These are phyloP conservation scores for Asteroscopus sphinx DNA, from an alignment of 2,888 invertebrate genomes.

Conservation along the genomic window DNA sequence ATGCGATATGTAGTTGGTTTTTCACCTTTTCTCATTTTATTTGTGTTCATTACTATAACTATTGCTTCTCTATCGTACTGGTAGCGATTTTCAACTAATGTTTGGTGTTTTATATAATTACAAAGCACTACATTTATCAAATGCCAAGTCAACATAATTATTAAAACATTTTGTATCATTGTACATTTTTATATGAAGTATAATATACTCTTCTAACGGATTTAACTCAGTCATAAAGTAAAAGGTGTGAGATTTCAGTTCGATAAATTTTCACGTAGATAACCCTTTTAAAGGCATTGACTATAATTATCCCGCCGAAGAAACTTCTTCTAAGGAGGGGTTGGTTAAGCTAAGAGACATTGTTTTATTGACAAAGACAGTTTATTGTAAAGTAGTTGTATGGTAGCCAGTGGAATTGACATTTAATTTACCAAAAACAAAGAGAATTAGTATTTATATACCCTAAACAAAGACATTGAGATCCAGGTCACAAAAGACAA, in stretches of 20 bases:
- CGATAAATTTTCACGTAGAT: background rate
- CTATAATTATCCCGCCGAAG: no score
- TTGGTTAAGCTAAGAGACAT: constrained; percentile 20
- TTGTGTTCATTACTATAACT: background rate
- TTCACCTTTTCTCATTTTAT: constrained; percentile 20
- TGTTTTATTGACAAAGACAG: constrained; percentile 15
- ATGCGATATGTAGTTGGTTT: constrained; percentile 22
- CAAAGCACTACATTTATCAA: no score
- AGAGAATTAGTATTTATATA: constrained; percentile 25
- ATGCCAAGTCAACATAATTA: no score
- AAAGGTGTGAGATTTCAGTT: background rate
- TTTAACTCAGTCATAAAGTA: no score
- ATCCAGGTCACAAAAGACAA: constrained; percentile 26
- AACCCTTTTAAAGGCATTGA: no score
- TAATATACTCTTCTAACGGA: no score
- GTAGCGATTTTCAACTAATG: no score
- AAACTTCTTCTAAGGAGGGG: background rate
- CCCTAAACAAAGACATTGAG: constrained; percentile 15
- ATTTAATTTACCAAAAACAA: constrained; percentile 25
- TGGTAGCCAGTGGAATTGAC: constrained; percentile 19
- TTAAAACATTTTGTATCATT: background rate
- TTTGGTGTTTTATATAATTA: no score
- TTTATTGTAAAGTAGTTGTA: constrained; percentile 33
- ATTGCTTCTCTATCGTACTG: background rate
- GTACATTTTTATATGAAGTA: no score